These are phyloP conservation scores for Philopotamus ludificatus DNA, from an alignment of 1,140 invertebrate species.

Conservation along the genomic window DNA sequence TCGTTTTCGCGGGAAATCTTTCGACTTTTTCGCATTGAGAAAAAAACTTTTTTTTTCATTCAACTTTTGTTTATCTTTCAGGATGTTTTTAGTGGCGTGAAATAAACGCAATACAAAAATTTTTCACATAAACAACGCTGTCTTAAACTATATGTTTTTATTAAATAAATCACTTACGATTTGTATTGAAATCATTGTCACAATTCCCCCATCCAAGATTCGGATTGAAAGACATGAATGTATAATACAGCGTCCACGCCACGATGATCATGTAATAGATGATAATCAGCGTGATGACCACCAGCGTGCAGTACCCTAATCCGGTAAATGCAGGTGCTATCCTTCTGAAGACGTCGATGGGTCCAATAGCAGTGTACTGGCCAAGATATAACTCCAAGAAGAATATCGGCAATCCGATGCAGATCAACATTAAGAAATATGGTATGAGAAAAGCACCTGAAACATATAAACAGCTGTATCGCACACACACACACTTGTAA, in stretches of 20 bases:
- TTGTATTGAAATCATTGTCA: slow-evolving; percentile 68
- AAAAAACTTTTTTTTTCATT: too few species aligned
- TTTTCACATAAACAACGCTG: too few species aligned
- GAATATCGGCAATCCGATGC: slow-evolving; percentile 80
- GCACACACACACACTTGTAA: neutral
- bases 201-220: slow-evolving; percentile 72
- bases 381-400: slow-evolving; percentile 66
- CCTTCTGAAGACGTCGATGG: slow-evolving; percentile 58
- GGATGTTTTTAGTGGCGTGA: too few species aligned
- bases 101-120: too few species aligned
- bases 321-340: slow-evolving; percentile 65
- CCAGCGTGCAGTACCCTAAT: slow-evolving; percentile 66
- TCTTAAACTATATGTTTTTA: too few species aligned
- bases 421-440: slow-evolving; percentile 73
- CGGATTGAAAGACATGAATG: slow-evolving; percentile 67
- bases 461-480: slow-evolving; percentile 48
- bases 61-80: too few species aligned
- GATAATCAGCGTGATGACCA: slow-evolving; percentile 76
- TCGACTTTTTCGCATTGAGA: slow-evolving; percentile 18
- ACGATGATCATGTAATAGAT: slow-evolving; percentile 85
- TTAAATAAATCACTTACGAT: slow-evolving; percentile 51
- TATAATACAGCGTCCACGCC: slow-evolving; percentile 76
- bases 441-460: slow-evolving; percentile 78
- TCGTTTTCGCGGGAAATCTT: slow-evolving; percentile 25
- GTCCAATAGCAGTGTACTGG: slow-evolving; percentile 63